phyloP scores from a whole-genome alignment of 2,888 invertebrate species.

The Julus scandinavius region DNA sequence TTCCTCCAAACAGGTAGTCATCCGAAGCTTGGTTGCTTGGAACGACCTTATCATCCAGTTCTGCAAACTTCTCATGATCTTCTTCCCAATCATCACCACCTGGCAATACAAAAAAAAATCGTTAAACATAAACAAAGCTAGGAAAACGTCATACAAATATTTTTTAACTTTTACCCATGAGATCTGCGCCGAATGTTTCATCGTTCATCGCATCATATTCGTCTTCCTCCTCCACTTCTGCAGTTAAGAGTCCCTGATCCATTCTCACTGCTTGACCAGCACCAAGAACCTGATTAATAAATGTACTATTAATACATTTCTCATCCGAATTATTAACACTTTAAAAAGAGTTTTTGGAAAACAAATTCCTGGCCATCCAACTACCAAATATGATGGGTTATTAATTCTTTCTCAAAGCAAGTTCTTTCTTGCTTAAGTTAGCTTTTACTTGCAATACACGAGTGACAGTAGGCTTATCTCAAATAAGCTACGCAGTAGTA shows the following conservation, averaged over 20 bases:
- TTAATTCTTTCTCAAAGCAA: too few species aligned
- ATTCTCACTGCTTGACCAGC: neutral
- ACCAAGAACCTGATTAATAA: conserved; percentile 2
- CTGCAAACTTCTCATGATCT: conserved; percentile 77
- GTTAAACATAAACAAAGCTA: too few species aligned
- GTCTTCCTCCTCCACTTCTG: conserved; percentile 70
- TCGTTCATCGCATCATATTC: conserved; percentile 92
- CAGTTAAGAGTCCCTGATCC: neutral
- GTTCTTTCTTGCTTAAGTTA: neutral
- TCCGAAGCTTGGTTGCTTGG: neutral
- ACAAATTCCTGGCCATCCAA: too few species aligned
- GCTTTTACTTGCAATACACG: neutral
- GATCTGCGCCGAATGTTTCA: conserved; percentile 88
- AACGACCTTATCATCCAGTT: conserved; percentile 68
- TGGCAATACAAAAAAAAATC: neutral
- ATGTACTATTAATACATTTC: too few species aligned
- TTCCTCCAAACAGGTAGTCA: neutral
- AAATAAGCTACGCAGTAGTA: conserved; percentile 6
- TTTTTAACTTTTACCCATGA: conserved; percentile 67
- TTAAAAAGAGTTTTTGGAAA: too few species aligned
- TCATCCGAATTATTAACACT: too few species aligned
- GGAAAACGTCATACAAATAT: too few species aligned
- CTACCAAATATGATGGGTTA: too few species aligned
- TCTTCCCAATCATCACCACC: conserved; percentile 74
- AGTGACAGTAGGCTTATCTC: conserved; percentile 17